A percentile compares a stretch with the other conserved stretches of the same genome.
phyloP scores from a whole-genome alignment of 1,140 invertebrate genomes.

The Drosophila aff. region DNA sequence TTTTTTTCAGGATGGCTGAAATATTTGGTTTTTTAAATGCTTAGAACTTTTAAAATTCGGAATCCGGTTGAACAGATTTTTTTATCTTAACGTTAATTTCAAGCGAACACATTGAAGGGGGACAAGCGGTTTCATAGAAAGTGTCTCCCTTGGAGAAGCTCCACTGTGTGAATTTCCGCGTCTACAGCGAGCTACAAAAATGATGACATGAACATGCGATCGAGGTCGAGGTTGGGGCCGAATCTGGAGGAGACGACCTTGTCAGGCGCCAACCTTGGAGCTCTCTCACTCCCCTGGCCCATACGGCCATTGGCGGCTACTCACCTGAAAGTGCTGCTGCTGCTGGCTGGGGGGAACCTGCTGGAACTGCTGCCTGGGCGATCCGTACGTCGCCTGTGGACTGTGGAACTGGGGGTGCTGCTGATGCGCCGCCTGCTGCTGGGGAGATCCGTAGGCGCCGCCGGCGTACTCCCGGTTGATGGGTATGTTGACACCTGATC shows the following conservation, averaged over 20 bases:
- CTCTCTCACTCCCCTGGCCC: conserved; percentile 19
- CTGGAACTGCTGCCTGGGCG: conserved; percentile 57
- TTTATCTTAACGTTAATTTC: not conserved
- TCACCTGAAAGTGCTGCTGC: conserved; percentile 81
- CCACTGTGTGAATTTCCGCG: conserved; percentile 47
- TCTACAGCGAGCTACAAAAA: conserved; percentile 31
- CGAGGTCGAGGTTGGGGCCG: conserved; percentile 23
- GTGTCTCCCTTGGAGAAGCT: conserved; percentile 1
- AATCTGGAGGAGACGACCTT: conserved; percentile 39
- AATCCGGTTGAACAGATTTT: too few species aligned
- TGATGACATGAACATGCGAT: conserved; percentile 35
- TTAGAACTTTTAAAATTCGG: too few species aligned
- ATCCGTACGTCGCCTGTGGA: conserved; percentile 54
- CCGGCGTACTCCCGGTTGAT: conserved; percentile 69
- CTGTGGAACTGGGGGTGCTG: conserved; percentile 47
- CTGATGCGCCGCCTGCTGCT: conserved; percentile 48
- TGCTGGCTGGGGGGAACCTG: conserved; percentile 66
- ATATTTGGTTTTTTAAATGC: not conserved
- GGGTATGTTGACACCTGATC: conserved; percentile 71
- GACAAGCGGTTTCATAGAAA: not conserved
- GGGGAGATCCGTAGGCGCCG: conserved; percentile 43
- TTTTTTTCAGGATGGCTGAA: too few species aligned
- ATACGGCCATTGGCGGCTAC: conserved; percentile 27
- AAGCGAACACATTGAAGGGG: not conserved
- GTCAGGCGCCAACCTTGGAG: conserved; percentile 54